Base-by-base conservation (phyloP, 2,888 invertebrate genomes). In the Spodoptera picta region DNA sequence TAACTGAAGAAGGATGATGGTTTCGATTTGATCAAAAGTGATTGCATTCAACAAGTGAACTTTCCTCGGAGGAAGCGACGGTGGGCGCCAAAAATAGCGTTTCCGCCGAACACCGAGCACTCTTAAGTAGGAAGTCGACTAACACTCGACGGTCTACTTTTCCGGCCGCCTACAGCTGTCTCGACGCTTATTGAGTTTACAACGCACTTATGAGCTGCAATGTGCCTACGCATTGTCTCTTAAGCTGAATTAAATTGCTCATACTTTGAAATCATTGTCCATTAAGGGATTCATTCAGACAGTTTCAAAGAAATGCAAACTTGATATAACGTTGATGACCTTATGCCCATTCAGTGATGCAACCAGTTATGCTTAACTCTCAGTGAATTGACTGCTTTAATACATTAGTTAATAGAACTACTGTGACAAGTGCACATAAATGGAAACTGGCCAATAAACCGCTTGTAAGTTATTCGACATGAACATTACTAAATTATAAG, bases 31-130 rank as follows among this genome's bases (percentile, higher is more conserved):
- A 84, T 82, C 73, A 81, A 75, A 81, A 82, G 79, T 82, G 86
- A 88, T 89, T 85, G 84, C 83, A 86, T 86, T 86, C 80, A 85
- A 84, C 82, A 86, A 86, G 85, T 85, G 86, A 87, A 92, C 94
- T 94, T 94, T 94, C 94, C 92, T 92, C 91, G 73, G 85, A 92
- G 93, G 94, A 94, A 93, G 89, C 90, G 84, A 69, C 90, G 85
- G 91, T 90, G 92, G 91, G 92, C 92, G 91, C 94, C 94, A 91
- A 93, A 94, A 94, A 94, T 94, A 94, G 94, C 89, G 88, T 90
- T 92, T 94, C 94, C 94, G 94, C 80, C 87, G 86, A 88, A 87
- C 85, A 84, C 80, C 82, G 84, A 84, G 85, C 87, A 82, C 88
- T 89, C 88, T 78, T 94, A 94, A 94, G 94, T 93, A 94, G 94